Percentiles rank a stretch among this genome's conserved stretches.
Evolutionary conservation across 2,888 invertebrate genomes (phyloP).

Genomic region (Tromatobia lineatoria): DNA sequence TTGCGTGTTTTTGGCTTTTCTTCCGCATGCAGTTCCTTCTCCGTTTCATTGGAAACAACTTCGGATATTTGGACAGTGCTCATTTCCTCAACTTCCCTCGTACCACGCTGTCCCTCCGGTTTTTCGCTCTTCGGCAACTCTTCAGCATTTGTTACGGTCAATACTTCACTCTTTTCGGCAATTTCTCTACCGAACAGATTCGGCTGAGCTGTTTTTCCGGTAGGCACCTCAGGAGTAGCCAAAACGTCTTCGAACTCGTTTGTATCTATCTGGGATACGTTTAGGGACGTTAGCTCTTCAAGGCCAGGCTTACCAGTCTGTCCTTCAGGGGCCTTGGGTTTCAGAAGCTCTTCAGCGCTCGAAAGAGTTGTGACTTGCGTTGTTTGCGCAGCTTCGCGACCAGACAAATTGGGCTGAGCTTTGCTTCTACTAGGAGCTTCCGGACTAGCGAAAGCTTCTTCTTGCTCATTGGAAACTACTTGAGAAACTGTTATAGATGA

Average conservation of each 20-base stretch:
- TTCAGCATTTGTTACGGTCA: conserved; percentile 74
- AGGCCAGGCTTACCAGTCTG: conserved; percentile 76
- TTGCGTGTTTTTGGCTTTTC: conserved; percentile 79
- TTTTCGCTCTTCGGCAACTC: conserved; percentile 70
- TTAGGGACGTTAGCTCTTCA: conserved; percentile 77
- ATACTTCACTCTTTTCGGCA: conserved; percentile 79
- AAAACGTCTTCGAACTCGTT: conserved; percentile 78
- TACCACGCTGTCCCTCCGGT: conserved; percentile 75
- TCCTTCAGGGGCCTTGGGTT: conserved; percentile 70
- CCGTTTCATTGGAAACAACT: conserved; percentile 78
- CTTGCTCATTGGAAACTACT: conserved; percentile 72
- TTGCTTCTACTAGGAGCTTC: conserved; percentile 80
- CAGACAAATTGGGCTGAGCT: conserved; percentile 81
- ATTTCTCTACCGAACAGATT: conserved; percentile 82
- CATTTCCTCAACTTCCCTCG: conserved; percentile 77
- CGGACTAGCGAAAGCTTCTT: conserved; percentile 66
- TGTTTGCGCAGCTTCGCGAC: conserved; percentile 78
- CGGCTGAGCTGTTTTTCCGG: conserved; percentile 82
- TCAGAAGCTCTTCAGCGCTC: conserved; percentile 72
- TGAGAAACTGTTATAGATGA: conserved; percentile 68
- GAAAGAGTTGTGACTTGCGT: conserved; percentile 71
- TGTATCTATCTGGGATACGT: conserved; percentile 77
- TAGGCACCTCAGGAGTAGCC: conserved; percentile 74
- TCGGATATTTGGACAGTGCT: conserved; percentile 78
- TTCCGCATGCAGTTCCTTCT: conserved; percentile 71